These are phyloP conservation scores for Eremophila alpestris DNA, from an alignment of 2,797 vertebrate species.

Conservation along the genomic window DNA sequence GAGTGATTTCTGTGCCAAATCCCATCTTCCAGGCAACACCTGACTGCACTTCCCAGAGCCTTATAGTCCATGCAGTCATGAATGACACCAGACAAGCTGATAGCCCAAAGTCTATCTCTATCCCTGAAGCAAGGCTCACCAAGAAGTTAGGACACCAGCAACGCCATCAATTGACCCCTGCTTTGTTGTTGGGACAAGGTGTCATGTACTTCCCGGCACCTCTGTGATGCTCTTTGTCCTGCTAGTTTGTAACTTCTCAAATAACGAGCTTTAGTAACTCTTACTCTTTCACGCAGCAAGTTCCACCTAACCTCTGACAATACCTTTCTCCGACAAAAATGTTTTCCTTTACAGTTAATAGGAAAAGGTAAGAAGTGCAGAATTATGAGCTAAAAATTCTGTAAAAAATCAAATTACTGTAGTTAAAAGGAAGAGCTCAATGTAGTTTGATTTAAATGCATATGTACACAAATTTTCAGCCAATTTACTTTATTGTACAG, in stretches of 20 bases:
- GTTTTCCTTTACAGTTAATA: neutral
- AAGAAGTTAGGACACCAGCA: neutral
- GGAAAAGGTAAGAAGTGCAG: neutral
- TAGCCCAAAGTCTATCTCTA: neutral
- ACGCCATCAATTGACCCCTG: neutral
- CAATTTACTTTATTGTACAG: neutral
- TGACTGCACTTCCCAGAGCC: neutral
- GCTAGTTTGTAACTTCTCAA: neutral
- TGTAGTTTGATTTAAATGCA: neutral
- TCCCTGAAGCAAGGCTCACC: neutral
- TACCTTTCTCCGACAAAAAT: neutral
- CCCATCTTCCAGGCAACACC: neutral
- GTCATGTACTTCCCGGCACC: fast-evolving
- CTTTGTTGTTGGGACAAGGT: neutral
- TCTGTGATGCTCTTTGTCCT: neutral
- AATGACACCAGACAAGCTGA: neutral
- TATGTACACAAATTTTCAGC: neutral
- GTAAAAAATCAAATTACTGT: neutral
- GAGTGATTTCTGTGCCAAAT: neutral
- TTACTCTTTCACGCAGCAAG: neutral
- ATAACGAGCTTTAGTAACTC: neutral
- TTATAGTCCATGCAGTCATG: neutral
- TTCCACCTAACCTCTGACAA: neutral
- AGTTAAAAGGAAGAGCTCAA: neutral
- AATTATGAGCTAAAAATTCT: neutral